Conservation (phyloP, 2,888 invertebrate genomes). For the Lepidochitona cinerea region DNA sequence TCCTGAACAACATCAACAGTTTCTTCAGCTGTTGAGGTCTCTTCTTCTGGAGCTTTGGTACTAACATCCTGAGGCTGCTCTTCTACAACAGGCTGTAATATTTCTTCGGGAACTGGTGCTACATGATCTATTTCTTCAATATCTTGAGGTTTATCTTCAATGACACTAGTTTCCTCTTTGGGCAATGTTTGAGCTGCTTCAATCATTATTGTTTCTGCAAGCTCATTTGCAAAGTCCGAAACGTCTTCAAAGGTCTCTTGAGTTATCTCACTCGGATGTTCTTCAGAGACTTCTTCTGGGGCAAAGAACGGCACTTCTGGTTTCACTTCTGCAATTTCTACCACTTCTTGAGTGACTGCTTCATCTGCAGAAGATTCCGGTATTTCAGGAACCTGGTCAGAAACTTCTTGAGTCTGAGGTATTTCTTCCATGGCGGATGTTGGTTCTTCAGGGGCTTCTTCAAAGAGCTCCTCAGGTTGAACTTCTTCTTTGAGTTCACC, state of each 20-base stretch:
- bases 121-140: slow-evolving; percentile 30
- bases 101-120: slow-evolving; percentile 22
- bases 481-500: slow-evolving; percentile 2
- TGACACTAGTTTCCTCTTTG: slow-evolving; percentile 27
- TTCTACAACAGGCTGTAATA: slow-evolving; percentile 33
- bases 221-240: neutral
- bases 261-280: slow-evolving; percentile 14
- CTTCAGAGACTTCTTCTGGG: slow-evolving; percentile 30
- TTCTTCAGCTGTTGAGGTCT: slow-evolving; percentile 36
- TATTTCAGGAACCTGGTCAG: neutral
- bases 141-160: slow-evolving; percentile 37
- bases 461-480: slow-evolving; percentile 1
- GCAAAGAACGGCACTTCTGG: too few relatives aligned
- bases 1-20: slow-evolving; percentile 27
- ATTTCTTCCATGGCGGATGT: neutral
- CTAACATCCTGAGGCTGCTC: slow-evolving; percentile 40
- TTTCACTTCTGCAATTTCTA: slow-evolving; percentile 26
- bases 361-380: slow-evolving; percentile 18
- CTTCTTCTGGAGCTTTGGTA: slow-evolving; percentile 37
- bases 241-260: neutral
- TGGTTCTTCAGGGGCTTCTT: neutral
- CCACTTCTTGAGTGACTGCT: slow-evolving; percentile 18
- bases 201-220: slow-evolving; percentile 10
- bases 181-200: slow-evolving; percentile 23
- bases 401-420: neutral